phyloP scores from a whole-genome alignment of 1,140 invertebrate genomes.

The Panonychus citri region DNA sequence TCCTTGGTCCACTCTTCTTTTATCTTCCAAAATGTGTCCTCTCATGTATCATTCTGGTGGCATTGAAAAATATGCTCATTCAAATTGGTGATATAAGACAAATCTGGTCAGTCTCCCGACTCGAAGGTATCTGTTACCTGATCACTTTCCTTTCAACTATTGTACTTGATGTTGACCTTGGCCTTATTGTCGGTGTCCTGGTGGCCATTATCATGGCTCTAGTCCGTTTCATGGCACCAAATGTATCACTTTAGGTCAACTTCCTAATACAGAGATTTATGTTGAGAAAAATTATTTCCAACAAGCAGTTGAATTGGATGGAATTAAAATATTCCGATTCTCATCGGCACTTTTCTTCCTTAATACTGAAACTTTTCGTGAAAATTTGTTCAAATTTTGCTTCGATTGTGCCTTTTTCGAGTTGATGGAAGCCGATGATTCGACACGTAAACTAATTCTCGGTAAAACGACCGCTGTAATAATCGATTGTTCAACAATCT shows the following conservation, averaged over 20 bases:
- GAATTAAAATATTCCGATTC: conserved; percentile 26
- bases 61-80: conserved; percentile 25
- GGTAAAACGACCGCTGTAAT: conserved; percentile 9
- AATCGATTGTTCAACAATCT: conserved; percentile 14
- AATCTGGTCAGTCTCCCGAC: conserved; percentile 23
- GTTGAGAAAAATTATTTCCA: conserved; percentile 42
- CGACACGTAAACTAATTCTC: neutral
- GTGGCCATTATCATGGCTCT: conserved; percentile 29
- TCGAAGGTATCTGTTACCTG: conserved; percentile 31
- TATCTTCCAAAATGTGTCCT: conserved; percentile 24
- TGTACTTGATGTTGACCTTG: conserved; percentile 30
- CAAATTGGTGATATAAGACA: conserved; percentile 23
- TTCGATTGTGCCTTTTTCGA: neutral
- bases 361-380: conserved; percentile 25
- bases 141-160: conserved; percentile 29
- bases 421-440: neutral
- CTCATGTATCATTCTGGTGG: conserved; percentile 28
- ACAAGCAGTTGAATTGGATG: conserved; percentile 23
- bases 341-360: conserved; percentile 27
- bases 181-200: conserved; percentile 26
- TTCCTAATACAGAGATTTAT: conserved; percentile 49
- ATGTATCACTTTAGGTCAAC: conserved; percentile 28
- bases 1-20: conserved; percentile 24
- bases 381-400: conserved; percentile 25
- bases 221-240: conserved; percentile 21